Percentiles rank a stretch among this genome's conserved stretches.
These are phyloP conservation scores for Perizoma affinitatum DNA, from an alignment of 2,888 invertebrate species.

Conservation along the genomic window DNA sequence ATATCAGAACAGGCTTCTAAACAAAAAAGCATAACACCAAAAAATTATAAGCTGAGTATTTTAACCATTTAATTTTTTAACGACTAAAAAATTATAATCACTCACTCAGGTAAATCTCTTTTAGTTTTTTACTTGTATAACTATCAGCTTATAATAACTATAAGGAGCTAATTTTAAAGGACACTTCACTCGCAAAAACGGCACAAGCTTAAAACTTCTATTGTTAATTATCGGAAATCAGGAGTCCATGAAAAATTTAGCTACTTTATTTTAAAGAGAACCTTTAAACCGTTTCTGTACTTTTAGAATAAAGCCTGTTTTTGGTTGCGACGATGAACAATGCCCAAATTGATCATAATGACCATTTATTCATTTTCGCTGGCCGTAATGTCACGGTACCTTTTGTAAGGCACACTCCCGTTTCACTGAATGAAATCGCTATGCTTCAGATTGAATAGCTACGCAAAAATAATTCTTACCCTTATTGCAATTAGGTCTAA, in stretches of 20 bases:
- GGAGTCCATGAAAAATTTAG: slow-evolving; percentile 43
- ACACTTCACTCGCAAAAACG: slow-evolving; percentile 34
- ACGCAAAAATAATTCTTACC: slow-evolving; percentile 41
- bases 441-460: slow-evolving; percentile 31
- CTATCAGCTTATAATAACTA: slow-evolving; percentile 21
- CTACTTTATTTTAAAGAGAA: slow-evolving; percentile 1
- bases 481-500: slow-evolving; percentile 26
- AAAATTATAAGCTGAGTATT: no score
- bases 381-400: slow-evolving; percentile 64
- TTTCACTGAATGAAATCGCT: slow-evolving; percentile 57
- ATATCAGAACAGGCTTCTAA: no score
- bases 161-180: slow-evolving; percentile 10
- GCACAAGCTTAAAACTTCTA: slow-evolving; percentile 29
- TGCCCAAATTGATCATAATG: slow-evolving; percentile 52
- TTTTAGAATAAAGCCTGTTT: background rate
- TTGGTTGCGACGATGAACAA: slow-evolving; percentile 11
- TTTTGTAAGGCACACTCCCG: slow-evolving; percentile 63
- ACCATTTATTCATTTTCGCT: slow-evolving; percentile 63
- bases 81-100: slow-evolving; percentile 7
- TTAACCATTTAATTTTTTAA: no score
- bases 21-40: no score
- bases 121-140: slow-evolving; percentile 23
- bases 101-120: slow-evolving; percentile 10
- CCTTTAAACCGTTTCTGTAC: no score
- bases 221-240: slow-evolving; percentile 52